Evolutionary conservation across 2,888 invertebrate species (phyloP), one percentile per base, ranked within the genome.

Genomic region (Gymnocheta viridis): DNA sequence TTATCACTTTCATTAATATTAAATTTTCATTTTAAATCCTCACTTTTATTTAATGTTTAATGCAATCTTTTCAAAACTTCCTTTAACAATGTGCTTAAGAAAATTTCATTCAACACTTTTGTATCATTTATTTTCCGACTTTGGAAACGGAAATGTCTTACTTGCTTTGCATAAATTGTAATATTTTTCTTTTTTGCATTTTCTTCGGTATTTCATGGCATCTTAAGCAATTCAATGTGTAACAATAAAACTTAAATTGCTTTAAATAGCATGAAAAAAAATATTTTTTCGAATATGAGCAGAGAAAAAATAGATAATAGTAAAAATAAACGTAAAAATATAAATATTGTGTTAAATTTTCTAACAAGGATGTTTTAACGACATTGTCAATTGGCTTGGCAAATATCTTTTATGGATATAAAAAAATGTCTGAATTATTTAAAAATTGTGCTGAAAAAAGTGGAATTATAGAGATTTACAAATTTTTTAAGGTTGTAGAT

Each of bases 181-280:
- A 66, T 70, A 70, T 80, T 74, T 79, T 82, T 19, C 35, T 47
- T 66, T 47, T 64, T 38, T 24, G 1, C 24, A 22, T 49, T 51
- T 66, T 29, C 49, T 44, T 49, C n/a, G 19, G 14, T 64, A 47
- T 54, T 70, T 79, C 64, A 79, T 64, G 78, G 12, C 78, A 76
- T 69, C 76, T 76, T 64, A 58, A 54, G 66, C 58, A 72, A 60
- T 72, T 78, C 62, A 70, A 54, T 70, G 83, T 76, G 66, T 76
- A 80, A 83, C 83, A 80, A 83, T 76, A 80, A 83, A 83, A 80
- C 66, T 76, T 54, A 83, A 83, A 83, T 83, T 83, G 83, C 80
- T 80, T 58, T 58, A 76, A 72, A 83, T 83, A 80, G n/a, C n/a
- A 83, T 41, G 38, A 56, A 51, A 72, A 81, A 60, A 82, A 72